Conservation (phyloP, 2,888 invertebrate species). For the Drosophila mulleri region DNA sequence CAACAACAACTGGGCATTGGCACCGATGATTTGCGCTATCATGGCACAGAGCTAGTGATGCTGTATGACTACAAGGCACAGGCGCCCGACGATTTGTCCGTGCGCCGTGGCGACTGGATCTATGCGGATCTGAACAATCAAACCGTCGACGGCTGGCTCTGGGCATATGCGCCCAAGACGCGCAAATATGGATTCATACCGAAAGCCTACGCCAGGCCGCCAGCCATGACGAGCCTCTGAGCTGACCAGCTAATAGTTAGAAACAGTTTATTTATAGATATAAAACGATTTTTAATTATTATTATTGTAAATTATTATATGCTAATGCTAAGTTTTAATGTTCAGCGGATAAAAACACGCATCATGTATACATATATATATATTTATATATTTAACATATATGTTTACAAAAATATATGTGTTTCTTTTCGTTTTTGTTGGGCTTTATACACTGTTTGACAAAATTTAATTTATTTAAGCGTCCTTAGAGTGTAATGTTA, state of each 20-base stretch:
- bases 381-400: slow-evolving; percentile 1
- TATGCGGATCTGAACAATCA: slow-evolving; percentile 97
- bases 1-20: slow-evolving; percentile 81
- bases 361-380: slow-evolving; percentile 4
- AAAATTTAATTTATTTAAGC: neutral
- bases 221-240: slow-evolving; percentile 92
- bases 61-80: slow-evolving; percentile 98
- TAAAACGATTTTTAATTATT: slow-evolving; percentile 5
- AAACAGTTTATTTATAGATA: neutral
- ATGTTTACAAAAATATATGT: slow-evolving; percentile 34
- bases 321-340: slow-evolving; percentile 37
- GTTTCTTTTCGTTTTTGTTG: slow-evolving; percentile 22
- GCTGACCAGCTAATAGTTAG: neutral
- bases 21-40: slow-evolving; percentile 90
- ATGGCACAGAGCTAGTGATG: slow-evolving; percentile 96
- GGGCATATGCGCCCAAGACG: slow-evolving; percentile 97
- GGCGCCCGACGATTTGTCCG: slow-evolving; percentile 96
- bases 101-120: slow-evolving; percentile 96
- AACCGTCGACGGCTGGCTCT: slow-evolving; percentile 97
- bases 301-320: slow-evolving; percentile 45
- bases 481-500: neutral
- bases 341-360: slow-evolving; percentile 35
- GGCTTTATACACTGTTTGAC: slow-evolving; percentile 12
- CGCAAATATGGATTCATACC: slow-evolving; percentile 97
- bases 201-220: slow-evolving; percentile 96